Conservation (phyloP, 2,113 vertebrate species). For the Petromus typicus region DNA sequence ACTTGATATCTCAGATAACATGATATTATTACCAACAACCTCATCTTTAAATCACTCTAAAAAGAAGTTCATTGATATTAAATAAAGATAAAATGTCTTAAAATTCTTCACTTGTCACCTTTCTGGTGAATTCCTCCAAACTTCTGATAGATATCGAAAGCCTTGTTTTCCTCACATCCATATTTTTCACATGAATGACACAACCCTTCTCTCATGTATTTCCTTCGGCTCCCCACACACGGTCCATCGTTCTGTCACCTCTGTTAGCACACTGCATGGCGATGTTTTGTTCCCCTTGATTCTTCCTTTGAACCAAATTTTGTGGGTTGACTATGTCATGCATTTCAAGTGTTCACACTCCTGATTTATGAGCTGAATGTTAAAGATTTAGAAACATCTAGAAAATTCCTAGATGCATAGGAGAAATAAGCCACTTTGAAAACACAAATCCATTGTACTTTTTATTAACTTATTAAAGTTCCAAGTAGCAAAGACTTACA, state of each 20-base stretch:
- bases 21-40: background rate
- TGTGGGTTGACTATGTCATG: background rate
- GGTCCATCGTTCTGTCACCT: background rate
- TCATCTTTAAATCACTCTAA: conserved; percentile 13
- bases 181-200: too few species aligned
- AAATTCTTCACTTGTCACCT: background rate
- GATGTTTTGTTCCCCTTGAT: background rate
- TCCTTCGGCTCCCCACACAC: background rate
- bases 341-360: conserved; percentile 24
- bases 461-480: conserved; percentile 63
- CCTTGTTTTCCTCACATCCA: background rate
- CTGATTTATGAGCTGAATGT: conserved; percentile 34
- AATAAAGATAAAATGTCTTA: background rate
- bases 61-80: background rate
- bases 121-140: background rate
- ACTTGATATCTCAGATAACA: background rate
- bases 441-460: conserved; percentile 50
- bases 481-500: conserved; percentile 53
- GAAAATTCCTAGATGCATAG: conserved; percentile 8
- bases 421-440: conserved; percentile 63
- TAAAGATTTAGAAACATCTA: conserved; percentile 56
- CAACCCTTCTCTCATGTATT: too few species aligned
- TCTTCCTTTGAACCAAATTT: background rate
- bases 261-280: background rate
- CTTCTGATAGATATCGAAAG: background rate